phyloP scores from a whole-genome alignment of 2,888 invertebrate species.

The Brachypterus glaber region DNA sequence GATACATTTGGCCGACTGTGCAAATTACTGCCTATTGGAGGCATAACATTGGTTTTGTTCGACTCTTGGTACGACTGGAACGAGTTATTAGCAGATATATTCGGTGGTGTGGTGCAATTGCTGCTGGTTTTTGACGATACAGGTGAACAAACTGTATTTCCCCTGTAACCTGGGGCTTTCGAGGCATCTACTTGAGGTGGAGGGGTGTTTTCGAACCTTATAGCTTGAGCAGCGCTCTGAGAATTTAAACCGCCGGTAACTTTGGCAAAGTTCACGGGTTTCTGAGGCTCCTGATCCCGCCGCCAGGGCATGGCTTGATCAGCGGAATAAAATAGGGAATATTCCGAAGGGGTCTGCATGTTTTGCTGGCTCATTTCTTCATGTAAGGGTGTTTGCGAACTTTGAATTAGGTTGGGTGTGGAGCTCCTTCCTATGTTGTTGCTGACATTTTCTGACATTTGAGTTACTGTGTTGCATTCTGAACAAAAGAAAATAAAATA shows the following conservation, averaged over 20 bases:
- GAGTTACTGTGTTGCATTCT: too few species aligned
- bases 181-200: conserved; percentile 68
- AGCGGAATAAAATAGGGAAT: conserved; percentile 79
- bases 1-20: conserved; percentile 30
- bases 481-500: too few species aligned
- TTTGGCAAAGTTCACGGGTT: conserved; percentile 62
- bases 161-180: conserved; percentile 86
- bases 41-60: conserved; percentile 28
- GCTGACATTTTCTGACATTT: too few species aligned
- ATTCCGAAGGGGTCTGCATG: conserved; percentile 55
- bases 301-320: conserved; percentile 55
- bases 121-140: conserved; percentile 54
- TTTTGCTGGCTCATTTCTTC: conserved; percentile 18
- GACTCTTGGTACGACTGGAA: conserved; percentile 29
- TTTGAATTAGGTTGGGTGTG: conserved; percentile 18
- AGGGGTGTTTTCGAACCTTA: conserved; percentile 47
- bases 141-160: conserved; percentile 67
- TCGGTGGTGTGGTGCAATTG: conserved; percentile 42
- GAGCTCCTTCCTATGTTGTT: conserved; percentile 12
- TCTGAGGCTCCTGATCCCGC: conserved; percentile 45
- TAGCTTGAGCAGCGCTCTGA: conserved; percentile 30
- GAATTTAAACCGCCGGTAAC: conserved; percentile 49
- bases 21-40: conserved; percentile 36
- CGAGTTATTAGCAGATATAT: conserved; percentile 29
- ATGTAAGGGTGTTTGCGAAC: conserved; percentile 5